phyloP scores from a whole-genome alignment of 35 echinoderm and acorn worm species.

The Ophioderma brevispina region DNA sequence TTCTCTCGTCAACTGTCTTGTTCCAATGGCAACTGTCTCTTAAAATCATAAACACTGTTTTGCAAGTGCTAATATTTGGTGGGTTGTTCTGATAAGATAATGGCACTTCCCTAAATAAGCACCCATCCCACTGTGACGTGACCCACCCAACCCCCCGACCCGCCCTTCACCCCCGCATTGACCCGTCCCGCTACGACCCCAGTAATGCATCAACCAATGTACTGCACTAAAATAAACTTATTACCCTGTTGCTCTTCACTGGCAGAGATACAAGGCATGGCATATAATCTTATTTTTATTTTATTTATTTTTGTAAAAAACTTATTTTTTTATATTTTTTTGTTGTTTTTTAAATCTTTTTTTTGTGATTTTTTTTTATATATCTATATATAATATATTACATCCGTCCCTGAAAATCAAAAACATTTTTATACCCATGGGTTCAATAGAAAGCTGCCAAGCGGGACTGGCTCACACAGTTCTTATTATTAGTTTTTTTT shows the following conservation, averaged over 20 bases:
- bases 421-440: slow-evolving; percentile 14
- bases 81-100: slow-evolving; percentile 9
- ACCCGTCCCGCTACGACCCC: no score
- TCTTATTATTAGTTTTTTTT: background rate
- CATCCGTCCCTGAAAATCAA: slow-evolving; percentile 12
- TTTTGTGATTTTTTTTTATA: background rate
- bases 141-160: background rate
- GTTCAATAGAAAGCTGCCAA: slow-evolving; percentile 1
- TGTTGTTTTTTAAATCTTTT: background rate
- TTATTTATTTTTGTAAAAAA: background rate
- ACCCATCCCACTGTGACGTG: background rate
- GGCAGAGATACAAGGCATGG: slow-evolving; percentile 2
- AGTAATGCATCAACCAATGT: no score
- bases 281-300: background rate
- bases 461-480: slow-evolving; percentile 10
- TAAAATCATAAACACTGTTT: background rate
- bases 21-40: background rate
- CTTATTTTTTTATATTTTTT: background rate
- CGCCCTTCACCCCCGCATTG: no score
- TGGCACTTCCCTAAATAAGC: background rate
- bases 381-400: slow-evolving; percentile 12
- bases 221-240: no score
- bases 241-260: background rate
- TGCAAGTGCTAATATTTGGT: background rate
- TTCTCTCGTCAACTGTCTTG: background rate